Evolutionary conservation across 2,797 vertebrate species (phyloP), one percentile per base, ranked within the genome.

Genomic region (Clarias fuscus): DNA sequence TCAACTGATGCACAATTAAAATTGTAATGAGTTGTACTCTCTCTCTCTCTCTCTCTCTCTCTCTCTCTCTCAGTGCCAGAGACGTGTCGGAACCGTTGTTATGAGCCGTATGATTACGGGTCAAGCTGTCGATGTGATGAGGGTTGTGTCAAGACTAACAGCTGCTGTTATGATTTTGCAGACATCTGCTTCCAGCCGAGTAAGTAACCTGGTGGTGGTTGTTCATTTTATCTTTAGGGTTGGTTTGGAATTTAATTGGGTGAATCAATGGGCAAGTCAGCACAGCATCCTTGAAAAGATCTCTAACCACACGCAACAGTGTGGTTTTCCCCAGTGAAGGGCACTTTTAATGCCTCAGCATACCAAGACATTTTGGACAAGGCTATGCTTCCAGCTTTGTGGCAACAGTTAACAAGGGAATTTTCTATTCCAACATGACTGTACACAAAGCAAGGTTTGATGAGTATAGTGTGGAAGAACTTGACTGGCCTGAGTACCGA

Each of bases 121-220:
- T 79, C 87, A 0, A 91, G 91, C 30, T 95, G 95, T 87, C 92
- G 93, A 13, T 96, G 95, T 83, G 94, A 95, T n/a, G 0, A 0
- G 0, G 88, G 78, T 86, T 95, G 95, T 11, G 1, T 53, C 0
- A 0, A 15, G 37, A 86, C 68, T 13, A 73, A 80, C 83, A 94
- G 43, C 93, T 96, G 95, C 80, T 96, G 95, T 91, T 73, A 53
- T 3, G 95, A 96, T 91, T 94, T 89, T 90, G 0, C 87, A 0
- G 94, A 94, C 77, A 84, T 91, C 88, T 96, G 94, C 87, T 78
- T 88, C 0, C 82, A 85, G 56, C 89, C 95, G 0, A 62, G 95
- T 96, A 43, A 93, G 94, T 80, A 0, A 33, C 37, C 4, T 2
- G 27, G 7, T 18, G 5, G 2, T 30, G 18, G 4, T 0, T 53